Evolutionary conservation across 1,140 invertebrate genomes (phyloP).

Genomic region (Scaptomyza pallida): DNA sequence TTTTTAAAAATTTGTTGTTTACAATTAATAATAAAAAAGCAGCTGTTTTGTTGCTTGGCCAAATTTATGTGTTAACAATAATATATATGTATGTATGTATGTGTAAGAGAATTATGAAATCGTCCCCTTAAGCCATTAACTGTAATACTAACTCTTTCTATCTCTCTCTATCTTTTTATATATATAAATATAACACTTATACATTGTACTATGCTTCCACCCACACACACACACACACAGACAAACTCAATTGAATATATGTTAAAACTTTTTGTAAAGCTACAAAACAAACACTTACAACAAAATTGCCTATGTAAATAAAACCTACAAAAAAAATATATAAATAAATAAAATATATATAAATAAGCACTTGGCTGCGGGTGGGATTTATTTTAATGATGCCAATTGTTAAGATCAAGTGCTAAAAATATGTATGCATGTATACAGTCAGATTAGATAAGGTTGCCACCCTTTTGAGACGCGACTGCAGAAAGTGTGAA

Average conservation of each 20-base stretch:
- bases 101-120: slow-evolving; percentile 14
- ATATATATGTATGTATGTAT: not conserved
- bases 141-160: slow-evolving; percentile 1
- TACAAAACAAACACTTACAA: slow-evolving; percentile 29
- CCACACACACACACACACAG: slow-evolving; percentile 18
- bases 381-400: slow-evolving; percentile 45
- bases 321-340: slow-evolving; percentile 52
- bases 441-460: slow-evolving; percentile 38
- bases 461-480: too few relatives aligned
- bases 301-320: slow-evolving; percentile 75
- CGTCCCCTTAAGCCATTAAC: slow-evolving; percentile 42
- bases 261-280: slow-evolving; percentile 64
- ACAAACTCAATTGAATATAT: slow-evolving; percentile 54
- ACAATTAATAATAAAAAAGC: slow-evolving; percentile 15
- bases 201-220: slow-evolving; percentile 17
- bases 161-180: slow-evolving; percentile 4
- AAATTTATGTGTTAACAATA: slow-evolving; percentile 44
- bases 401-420: slow-evolving; percentile 2
- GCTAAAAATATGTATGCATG: not conserved
- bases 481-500: slow-evolving; percentile 57
- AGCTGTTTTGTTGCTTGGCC: slow-evolving; percentile 15
- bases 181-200: slow-evolving; percentile 14
- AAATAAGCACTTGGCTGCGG: slow-evolving; percentile 57
- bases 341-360: too few relatives aligned
- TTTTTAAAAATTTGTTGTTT: slow-evolving; percentile 36